Evolutionary conservation across 2,797 vertebrate species (phyloP), one percentile per base, ranked within the genome.

Genomic region (Sandelia bainsii): DNA sequence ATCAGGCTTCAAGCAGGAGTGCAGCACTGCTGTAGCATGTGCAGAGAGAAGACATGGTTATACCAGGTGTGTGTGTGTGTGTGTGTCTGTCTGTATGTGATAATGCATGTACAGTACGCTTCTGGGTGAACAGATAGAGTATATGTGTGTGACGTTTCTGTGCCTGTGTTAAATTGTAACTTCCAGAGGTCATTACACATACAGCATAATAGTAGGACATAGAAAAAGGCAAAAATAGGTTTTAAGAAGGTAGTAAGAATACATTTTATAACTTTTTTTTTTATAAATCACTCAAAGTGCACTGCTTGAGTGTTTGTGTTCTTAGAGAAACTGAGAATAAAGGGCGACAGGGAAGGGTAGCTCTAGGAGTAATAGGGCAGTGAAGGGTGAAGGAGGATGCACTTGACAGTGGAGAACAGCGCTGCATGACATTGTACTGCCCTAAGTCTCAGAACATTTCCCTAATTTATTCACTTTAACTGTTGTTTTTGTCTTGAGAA

Each of bases 351-450:
- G 78, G 73, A 83, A 78, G 53, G 51, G 60, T 76, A 53, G 83
- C 83, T 80, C 46, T 53, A 65, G 82, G 83, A 77, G 46, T 84
- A 67, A 76, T 85, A 82, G 83, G 61, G 85, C 78, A 84, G 64
- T 3, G 77, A 63, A 86, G 85, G 82, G 78, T 90, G 81, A 82
- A 91, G 75, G 82, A 76, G 80, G 75, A 86, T 81, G 79, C 84
- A 76, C 80, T 78, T 74, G 62, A 71, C 72, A 70, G 75, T 58
- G 54, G 73, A 87, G 80, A 66, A 72, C 52, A 77, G 60, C 5
- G 2, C 79, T 68, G 87, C 81, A 72, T 79, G 79, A 91, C 75
- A 72, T 76, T 74, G 65, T 60, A 49, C 65, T 79, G 80, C 72
- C 72, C 81, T 79, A 86, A 85, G 89, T 86, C 72, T 78, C 59